Percentiles rank a stretch among this genome's conserved stretches.
Evolutionary conservation across 64 coral and sea anemone genomes (phyloP).

Genomic region (Actinia equina): DNA sequence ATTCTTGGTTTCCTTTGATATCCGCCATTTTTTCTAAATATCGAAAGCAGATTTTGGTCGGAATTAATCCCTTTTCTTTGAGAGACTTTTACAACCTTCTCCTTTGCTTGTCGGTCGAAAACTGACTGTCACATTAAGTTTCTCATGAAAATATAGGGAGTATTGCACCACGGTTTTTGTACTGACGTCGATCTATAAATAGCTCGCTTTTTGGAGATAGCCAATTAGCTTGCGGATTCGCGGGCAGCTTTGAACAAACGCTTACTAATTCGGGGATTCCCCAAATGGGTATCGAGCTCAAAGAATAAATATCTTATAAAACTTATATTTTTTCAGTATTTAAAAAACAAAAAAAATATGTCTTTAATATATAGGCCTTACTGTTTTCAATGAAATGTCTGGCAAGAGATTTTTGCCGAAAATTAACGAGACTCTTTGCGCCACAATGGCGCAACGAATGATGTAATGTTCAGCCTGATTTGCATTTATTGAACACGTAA

Average conservation of each 20-base stretch:
- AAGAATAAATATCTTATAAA: neutral
- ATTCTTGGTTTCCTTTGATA: neutral
- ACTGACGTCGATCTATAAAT: neutral
- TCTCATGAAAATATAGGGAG: neutral
- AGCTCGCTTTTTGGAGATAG: neutral
- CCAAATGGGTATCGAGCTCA: neutral
- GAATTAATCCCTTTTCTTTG: neutral
- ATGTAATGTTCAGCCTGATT: neutral
- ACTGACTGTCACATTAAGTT: neutral
- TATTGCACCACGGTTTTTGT: slow-evolving; percentile 18
- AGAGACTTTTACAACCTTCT: neutral
- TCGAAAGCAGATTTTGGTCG: neutral
- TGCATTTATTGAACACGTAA: neutral
- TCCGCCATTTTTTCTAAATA: neutral
- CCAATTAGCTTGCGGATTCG: slow-evolving; percentile 12
- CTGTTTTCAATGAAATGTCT: neutral
- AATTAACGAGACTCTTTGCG: neutral
- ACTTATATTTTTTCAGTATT: neutral
- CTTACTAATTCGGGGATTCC: slow-evolving; percentile 8
- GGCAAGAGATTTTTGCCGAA: neutral
- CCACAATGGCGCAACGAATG: neutral
- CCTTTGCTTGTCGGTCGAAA: neutral
- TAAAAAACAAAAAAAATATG: neutral
- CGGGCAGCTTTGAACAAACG: slow-evolving; percentile 19
- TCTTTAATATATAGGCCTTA: neutral